Percentiles rank a stretch among this genome's conserved stretches.
Conservation (phyloP, 1,140 invertebrate genomes). For the Anastrepha obliqua region DNA sequence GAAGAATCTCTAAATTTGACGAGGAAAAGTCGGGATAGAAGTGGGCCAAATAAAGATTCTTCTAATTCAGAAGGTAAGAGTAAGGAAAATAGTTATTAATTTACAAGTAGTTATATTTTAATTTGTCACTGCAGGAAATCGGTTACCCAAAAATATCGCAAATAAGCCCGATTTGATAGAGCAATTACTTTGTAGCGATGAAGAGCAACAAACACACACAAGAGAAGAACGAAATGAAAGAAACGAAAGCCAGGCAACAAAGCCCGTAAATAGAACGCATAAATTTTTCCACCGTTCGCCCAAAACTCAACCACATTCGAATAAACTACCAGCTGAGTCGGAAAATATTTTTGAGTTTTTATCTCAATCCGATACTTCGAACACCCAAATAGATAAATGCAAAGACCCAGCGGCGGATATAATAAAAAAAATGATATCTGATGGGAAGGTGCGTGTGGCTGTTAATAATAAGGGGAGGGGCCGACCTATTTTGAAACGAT, state of each 20-base stretch:
- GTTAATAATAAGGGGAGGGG: conserved; percentile 58
- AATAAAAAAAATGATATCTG: conserved; percentile 64
- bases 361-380: conserved; percentile 64
- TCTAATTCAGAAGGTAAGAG: conserved; percentile 17
- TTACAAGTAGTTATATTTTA: neutral
- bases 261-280: neutral
- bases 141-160: neutral
- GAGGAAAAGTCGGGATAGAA: neutral
- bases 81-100: neutral
- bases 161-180: neutral
- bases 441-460: conserved; percentile 63
- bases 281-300: neutral
- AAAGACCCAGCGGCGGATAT: conserved; percentile 67
- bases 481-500: conserved; percentile 55
- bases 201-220: neutral
- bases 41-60: neutral
- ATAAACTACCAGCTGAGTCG: neutral
- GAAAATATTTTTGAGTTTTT: conserved; percentile 68
- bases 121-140: neutral
- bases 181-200: neutral
- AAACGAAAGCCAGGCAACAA: no score
- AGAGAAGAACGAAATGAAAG: neutral
- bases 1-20: neutral
- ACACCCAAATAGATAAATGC: conserved; percentile 38
- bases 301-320: neutral